Conservation (phyloP, 2,113 vertebrate genomes). For the Serranochromis macrocephalus region DNA sequence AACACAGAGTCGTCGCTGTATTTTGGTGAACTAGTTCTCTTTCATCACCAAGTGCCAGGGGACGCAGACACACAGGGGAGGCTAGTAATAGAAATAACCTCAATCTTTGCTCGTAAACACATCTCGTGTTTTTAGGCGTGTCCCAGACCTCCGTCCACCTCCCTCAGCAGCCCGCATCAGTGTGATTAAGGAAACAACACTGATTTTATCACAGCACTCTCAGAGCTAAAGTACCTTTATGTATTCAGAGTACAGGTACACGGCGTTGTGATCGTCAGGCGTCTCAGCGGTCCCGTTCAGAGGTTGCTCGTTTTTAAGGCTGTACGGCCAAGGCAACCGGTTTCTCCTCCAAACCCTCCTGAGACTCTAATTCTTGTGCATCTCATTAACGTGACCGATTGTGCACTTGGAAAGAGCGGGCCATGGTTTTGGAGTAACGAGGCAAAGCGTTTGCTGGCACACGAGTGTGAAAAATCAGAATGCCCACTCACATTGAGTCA, state of each 20-base stretch:
- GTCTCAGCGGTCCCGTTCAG: neutral
- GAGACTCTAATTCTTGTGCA: slow-evolving; percentile 45
- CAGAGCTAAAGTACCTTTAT: slow-evolving; percentile 9
- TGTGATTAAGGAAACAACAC: slow-evolving; percentile 24
- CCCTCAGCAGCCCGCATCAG: slow-evolving; percentile 1
- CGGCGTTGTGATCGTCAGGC: slow-evolving; percentile 26
- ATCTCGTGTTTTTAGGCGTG: neutral
- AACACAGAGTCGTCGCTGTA: neutral
- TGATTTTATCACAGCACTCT: slow-evolving; percentile 32
- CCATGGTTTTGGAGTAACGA: neutral
- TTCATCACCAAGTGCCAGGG: neutral
- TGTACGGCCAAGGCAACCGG: neutral
- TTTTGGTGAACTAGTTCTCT: slow-evolving; percentile 38
- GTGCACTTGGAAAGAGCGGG: slow-evolving; percentile 26
- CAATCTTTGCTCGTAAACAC: slow-evolving; percentile 22
- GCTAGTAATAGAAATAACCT: slow-evolving; percentile 27
- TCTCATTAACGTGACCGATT: slow-evolving; percentile 57
- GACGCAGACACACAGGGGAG: slow-evolving; percentile 20
- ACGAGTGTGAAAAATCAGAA: slow-evolving; percentile 38
- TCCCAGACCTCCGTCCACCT: neutral
- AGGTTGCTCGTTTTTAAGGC: neutral
- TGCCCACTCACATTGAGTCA: slow-evolving; percentile 47
- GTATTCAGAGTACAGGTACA: neutral
- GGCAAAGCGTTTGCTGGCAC: slow-evolving; percentile 37
- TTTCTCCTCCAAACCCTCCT: neutral